Conservation (phyloP, 1,140 invertebrate genomes). For the Rhizoglyphus robini region DNA sequence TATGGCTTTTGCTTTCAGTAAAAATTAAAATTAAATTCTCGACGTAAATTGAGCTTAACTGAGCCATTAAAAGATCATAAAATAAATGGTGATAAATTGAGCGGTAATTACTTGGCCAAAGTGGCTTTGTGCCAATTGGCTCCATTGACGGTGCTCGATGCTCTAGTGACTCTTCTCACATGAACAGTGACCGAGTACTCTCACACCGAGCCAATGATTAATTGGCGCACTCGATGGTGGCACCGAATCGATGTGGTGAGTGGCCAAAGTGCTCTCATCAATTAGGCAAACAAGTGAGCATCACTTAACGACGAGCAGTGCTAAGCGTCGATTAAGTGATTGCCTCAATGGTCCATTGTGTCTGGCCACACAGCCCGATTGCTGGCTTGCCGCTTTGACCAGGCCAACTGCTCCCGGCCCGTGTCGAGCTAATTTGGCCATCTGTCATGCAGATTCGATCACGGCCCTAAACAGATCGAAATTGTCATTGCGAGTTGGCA, state of each 20-base stretch:
- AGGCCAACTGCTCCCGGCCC: background rate
- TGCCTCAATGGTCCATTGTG: constrained; percentile 4
- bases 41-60: background rate
- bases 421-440: constrained; percentile 13
- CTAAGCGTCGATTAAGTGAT: constrained; percentile 14
- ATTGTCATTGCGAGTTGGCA: background rate
- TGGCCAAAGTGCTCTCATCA: background rate
- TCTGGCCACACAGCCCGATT: background rate
- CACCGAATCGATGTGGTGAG: background rate
- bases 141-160: too few relatives aligned
- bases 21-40: background rate
- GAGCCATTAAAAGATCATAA: background rate
- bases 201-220: background rate
- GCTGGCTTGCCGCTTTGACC: background rate
- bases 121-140: background rate
- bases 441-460: constrained; percentile 3
- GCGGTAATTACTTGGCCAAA: background rate
- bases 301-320: background rate
- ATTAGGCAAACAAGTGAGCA: constrained; percentile 15
- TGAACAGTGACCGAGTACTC: too few relatives aligned
- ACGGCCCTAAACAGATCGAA: background rate
- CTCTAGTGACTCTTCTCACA: too few relatives aligned
- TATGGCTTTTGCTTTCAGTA: background rate
- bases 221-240: background rate
- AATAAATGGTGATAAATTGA: constrained; percentile 15